Evolutionary conservation across 2,888 invertebrate genomes (phyloP).

Genomic region (Endotricha flammealis): DNA sequence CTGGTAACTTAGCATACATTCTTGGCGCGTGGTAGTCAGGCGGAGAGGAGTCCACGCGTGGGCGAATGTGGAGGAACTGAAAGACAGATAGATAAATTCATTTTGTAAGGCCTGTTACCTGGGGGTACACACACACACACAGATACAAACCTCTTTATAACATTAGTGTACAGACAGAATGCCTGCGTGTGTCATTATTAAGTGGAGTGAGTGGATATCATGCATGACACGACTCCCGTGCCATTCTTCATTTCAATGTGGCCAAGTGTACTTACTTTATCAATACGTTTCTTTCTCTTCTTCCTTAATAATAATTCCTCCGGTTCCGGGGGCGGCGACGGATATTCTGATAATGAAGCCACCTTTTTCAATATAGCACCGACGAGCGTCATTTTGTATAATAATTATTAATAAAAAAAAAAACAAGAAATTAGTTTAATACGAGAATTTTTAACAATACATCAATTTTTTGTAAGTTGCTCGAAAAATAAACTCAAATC

Average conservation of each 20-base stretch:
- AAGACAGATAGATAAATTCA: constrained; percentile 10
- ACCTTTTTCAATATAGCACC: constrained; percentile 42
- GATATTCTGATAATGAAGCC: constrained; percentile 36
- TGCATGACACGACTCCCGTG: no score
- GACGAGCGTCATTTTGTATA: constrained; percentile 37
- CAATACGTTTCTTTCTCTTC: constrained; percentile 13
- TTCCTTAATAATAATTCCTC: constrained; percentile 12
- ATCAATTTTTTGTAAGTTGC: no score
- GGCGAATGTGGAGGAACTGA: constrained; percentile 30
- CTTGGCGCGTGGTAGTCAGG: constrained; percentile 23
- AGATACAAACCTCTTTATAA: no score
- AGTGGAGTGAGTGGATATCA: no score
- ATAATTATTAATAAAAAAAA: constrained; percentile 20
- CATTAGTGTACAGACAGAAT: no score
- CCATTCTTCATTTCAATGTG: no score
- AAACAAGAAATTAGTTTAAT: constrained; percentile 9
- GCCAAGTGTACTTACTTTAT: constrained; percentile 18
- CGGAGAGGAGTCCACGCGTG: constrained; percentile 41
- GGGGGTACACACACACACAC: no score
- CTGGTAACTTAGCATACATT: constrained; percentile 16
- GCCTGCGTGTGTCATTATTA: no score
- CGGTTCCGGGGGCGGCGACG: constrained; percentile 51
- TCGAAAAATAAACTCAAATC: no score
- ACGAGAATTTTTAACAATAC: no score
- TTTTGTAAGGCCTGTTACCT: no score